These are phyloP conservation scores for Mycalesis mineus DNA, from an alignment of 2,888 invertebrate species.

Conservation along the genomic window DNA sequence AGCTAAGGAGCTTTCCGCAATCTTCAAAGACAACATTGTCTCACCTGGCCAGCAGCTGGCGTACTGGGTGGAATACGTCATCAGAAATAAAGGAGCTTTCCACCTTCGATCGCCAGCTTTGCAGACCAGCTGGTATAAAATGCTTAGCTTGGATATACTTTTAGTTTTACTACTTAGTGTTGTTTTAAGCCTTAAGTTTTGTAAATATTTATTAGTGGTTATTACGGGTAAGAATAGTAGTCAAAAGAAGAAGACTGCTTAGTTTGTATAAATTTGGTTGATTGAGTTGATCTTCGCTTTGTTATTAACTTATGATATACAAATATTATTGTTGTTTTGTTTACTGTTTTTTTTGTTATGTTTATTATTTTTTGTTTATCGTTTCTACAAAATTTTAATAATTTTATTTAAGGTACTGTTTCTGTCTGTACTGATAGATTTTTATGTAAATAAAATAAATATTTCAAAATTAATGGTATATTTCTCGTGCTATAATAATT, in stretches of 20 bases:
- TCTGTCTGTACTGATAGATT: too few species aligned
- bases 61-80: conserved; percentile 54
- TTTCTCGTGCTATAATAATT: too few species aligned
- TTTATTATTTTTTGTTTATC: too few species aligned
- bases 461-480: too few species aligned
- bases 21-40: conserved; percentile 46
- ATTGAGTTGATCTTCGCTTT: background rate
- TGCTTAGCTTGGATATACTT: conserved; percentile 46
- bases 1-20: conserved; percentile 42
- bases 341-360: too few species aligned
- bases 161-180: conserved; percentile 14
- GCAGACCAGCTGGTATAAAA: conserved; percentile 45
- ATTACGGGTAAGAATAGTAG: background rate
- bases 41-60: conserved; percentile 43
- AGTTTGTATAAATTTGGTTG: background rate
- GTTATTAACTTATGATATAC: background rate
- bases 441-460: too few species aligned
- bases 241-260: background rate
- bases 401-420: too few species aligned
- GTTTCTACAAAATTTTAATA: too few species aligned
- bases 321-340: too few species aligned
- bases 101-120: conserved; percentile 49
- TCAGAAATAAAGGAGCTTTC: conserved; percentile 44
- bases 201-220: background rate
- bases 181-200: background rate